A percentile compares a stretch with the other conserved stretches of the same genome.
These are phyloP conservation scores for Manduca sexta DNA, from an alignment of 1,140 invertebrate species.

Conservation along the genomic window DNA sequence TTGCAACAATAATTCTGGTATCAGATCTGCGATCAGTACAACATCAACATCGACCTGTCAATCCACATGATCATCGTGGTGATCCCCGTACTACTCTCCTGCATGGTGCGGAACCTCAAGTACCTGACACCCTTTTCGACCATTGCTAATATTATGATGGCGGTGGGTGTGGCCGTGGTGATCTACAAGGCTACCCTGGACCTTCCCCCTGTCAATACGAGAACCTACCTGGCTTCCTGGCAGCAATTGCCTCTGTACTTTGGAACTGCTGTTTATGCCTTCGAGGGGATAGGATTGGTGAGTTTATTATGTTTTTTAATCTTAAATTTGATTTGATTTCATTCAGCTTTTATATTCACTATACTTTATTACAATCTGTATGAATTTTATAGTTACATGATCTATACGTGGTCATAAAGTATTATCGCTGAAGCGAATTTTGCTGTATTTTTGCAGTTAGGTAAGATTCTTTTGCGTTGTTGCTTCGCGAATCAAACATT, in stretches of 20 bases:
- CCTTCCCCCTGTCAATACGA: constrained; percentile 75
- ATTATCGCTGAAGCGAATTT: too few species aligned
- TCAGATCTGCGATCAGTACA: constrained; percentile 79
- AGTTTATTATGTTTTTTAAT: constrained; percentile 25
- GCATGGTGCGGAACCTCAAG: constrained; percentile 84
- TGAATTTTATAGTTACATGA: too few species aligned
- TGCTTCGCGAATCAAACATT: too few species aligned
- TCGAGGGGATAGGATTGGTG: constrained; percentile 87
- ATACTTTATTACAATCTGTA: too few species aligned
- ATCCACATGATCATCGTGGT: constrained; percentile 82
- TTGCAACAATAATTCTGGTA: too few species aligned
- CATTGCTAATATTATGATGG: constrained; percentile 82
- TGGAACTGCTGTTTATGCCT: constrained; percentile 85
- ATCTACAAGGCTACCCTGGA: constrained; percentile 82
- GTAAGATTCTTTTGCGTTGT: too few species aligned
- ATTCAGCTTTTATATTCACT: too few species aligned
- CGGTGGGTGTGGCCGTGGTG: constrained; percentile 77
- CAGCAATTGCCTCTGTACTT: constrained; percentile 81
- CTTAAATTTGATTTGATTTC: background rate
- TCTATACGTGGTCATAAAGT: too few species aligned
- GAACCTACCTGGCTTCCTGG: constrained; percentile 74
- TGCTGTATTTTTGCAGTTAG: too few species aligned
- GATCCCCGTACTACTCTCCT: constrained; percentile 81
- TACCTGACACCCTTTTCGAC: constrained; percentile 82
- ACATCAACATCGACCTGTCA: constrained; percentile 75